Evolutionary conservation across 2,888 invertebrate genomes (phyloP).

Genomic region (Lumbricus terrestris): DNA sequence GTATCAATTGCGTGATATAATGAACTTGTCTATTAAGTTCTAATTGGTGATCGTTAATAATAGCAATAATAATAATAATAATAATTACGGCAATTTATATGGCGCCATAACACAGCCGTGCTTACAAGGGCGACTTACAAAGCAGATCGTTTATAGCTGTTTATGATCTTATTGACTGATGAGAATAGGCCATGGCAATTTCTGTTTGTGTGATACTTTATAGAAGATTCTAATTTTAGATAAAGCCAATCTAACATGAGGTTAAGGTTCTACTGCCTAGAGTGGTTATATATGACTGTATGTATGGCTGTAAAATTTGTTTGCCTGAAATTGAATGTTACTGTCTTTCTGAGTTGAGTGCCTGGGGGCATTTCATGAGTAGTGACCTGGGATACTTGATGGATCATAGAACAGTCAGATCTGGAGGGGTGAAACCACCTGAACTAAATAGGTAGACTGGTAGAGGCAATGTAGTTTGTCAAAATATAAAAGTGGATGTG

Average conservation of each 20-base stretch:
- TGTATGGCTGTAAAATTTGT: not conserved
- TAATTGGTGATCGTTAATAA: no score
- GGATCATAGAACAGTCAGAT: not conserved
- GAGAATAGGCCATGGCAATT: not conserved
- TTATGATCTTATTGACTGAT: not conserved
- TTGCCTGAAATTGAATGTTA: not conserved
- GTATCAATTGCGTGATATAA: not conserved
- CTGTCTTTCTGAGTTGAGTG: not conserved
- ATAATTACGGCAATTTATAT: no score
- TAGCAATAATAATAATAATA: no score
- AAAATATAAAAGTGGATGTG: not conserved
- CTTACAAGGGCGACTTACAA: no score
- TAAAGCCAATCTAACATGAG: not conserved
- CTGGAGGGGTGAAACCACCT: not conserved
- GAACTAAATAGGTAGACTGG: no score
- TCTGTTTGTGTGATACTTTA: not conserved
- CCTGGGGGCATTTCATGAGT: not conserved
- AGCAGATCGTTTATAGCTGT: not conserved
- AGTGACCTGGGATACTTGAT: not conserved
- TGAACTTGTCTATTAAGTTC: not conserved
- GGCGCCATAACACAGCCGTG: no score
- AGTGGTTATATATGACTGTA: not conserved
- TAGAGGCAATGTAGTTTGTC: not conserved
- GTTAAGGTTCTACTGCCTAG: not conserved
- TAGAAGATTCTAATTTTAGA: not conserved